Conservation (phyloP, 2,888 invertebrate genomes). For the Ellobium chinense region DNA sequence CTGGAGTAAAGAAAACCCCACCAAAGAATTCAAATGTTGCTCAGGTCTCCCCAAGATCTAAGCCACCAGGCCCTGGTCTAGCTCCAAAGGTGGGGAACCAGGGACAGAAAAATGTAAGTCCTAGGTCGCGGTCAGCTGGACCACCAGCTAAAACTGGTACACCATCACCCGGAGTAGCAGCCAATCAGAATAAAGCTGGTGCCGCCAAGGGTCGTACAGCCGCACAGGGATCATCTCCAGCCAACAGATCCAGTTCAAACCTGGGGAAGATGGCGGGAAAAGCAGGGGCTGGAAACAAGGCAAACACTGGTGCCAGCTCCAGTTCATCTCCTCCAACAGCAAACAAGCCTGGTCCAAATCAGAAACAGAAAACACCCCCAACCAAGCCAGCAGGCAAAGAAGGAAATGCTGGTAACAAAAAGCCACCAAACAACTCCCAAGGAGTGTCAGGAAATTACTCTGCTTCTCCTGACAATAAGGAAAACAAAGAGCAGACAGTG, state of each 20-base stretch:
- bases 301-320: not conserved
- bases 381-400: not conserved
- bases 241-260: not conserved
- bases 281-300: not conserved
- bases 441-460: not conserved
- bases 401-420: not conserved
- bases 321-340: not conserved
- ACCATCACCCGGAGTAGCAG: not conserved
- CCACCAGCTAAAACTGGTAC: not conserved
- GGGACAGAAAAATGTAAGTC: slow-evolving; percentile 7
- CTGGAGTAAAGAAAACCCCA: slow-evolving; percentile 7
- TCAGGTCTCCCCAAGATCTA: slow-evolving; percentile 9
- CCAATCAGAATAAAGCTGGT: not conserved
- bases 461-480: not conserved
- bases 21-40: slow-evolving; percentile 1
- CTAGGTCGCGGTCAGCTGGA: slow-evolving; percentile 31
- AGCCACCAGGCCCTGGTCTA: not conserved
- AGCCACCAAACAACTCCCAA: not conserved
- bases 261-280: not conserved
- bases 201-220: not conserved
- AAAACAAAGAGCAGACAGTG: slow-evolving; percentile 9
- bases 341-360: not conserved
- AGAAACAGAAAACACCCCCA: not conserved
- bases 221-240: not conserved
- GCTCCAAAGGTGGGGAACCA: not conserved